Base-by-base conservation (phyloP, 2,113 vertebrate genomes). In the Lampris incognitus region DNA sequence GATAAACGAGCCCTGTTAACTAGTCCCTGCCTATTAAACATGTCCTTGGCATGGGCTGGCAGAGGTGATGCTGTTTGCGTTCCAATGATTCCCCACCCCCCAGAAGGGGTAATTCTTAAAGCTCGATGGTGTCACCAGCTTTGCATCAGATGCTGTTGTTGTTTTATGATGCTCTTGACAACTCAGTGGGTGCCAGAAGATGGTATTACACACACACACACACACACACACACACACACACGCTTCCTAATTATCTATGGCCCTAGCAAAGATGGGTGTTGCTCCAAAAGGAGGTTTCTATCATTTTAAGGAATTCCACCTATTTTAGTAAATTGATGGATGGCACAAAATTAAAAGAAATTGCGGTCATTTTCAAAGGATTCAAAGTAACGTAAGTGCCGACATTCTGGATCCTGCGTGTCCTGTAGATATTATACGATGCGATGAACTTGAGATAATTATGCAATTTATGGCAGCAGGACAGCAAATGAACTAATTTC, bases 41-140 rank as follows among this genome's bases (percentile, higher is more conserved):
- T 73, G 76, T 83, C 87, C 82, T 85, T 79, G 64, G 68, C 0
- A 54, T 67, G 48, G 55, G 74, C 24, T 46, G 59, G 44, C 7
- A 7, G 44, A 64, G 54, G 55, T 83, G 83, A 82, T 85, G 66
- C 72, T 48, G 72, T 65, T 79, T 58, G 74, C 83, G 69, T 83
- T 72, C 60, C 50, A 6, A 6, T 3, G 4, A 74, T 83, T 70
- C 64, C 49, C 68, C 38, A 68, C 50, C 49, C 36, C 2, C 41
- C 37, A 24, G 24, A 24, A 24, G 24, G 24, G 24, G 24, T 24
- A 24, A 24, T 24, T 42, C 11, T 61, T 38, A 41, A 66, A 81
- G 40, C 24, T 52, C 5, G 3, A 8, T 40, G 9, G 44, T 4
- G 44, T 5, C 44, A 5, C 4, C 4, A 46, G 7, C 10, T 37